Base-by-base conservation (phyloP, 2,888 invertebrate genomes). In the Malthinus flaveolus region DNA sequence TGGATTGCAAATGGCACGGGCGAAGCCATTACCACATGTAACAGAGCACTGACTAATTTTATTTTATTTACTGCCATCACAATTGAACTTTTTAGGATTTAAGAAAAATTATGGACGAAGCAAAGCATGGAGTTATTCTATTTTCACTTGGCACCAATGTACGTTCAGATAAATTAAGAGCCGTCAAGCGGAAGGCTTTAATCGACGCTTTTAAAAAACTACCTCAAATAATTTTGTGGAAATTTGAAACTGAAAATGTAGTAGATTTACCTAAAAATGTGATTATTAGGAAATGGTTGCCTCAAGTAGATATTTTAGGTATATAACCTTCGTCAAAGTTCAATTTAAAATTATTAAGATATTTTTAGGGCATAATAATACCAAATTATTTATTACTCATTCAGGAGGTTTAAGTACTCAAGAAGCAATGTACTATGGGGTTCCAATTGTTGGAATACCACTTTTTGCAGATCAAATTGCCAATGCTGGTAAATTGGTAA, bases 241-340 rank as follows among this genome's bases (percentile, higher is more conserved):
- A 74, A 65, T 75, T 68, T 66, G 73, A 73, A 58, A 34, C 5
- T 0, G 9, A 39, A 7, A 73, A 73, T 10, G 50, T 72, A 56
- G 49, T 61, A 2, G 66, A 68, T 51, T 49, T 75, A 12, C 73
- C 78, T 0, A 47, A 59, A 12, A 78, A 79, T 61, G 74, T 79
- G 0, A 68, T 70, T 48, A 49, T 75, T 3, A 59, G 57, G 10
- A 71, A 72, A 45, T 78, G 75, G 76, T 62, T 75, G 11, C 75
- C 78, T 1, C 78, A 78, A 59, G 72, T 70, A 37, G 76, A 77
- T 60, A 67, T 78, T 47, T 63, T 78, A 37, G 75, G 75, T 67
- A 56, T 49, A 51, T 10, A 5, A 6, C 11, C n/a, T 1, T 36
- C 12, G 2, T 1, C 7, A 36, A 5, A 1, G n/a, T 1, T 10